Percentiles rank a stretch among this genome's conserved stretches.
These are phyloP conservation scores for Acridotheres tristis DNA, from an alignment of 2,797 vertebrate species.

Conservation along the genomic window DNA sequence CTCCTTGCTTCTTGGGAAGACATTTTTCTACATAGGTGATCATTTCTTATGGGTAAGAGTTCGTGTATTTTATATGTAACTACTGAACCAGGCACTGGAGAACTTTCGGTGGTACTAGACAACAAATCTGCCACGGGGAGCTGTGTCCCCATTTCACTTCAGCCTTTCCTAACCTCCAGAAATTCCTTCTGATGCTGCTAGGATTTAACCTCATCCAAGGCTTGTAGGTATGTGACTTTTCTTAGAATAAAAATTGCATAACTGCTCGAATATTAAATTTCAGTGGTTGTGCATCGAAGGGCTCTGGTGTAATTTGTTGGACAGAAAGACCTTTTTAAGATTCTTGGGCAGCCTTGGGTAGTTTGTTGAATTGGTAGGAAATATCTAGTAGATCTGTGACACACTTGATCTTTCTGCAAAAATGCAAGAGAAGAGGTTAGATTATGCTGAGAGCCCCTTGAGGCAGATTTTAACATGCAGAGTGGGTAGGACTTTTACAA, in stretches of 20 bases:
- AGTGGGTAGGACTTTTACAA: background rate
- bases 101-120: background rate
- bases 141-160: background rate
- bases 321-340: background rate
- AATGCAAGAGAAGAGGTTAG: background rate
- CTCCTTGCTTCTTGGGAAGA: background rate
- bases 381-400: background rate
- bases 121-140: background rate
- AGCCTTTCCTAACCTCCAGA: background rate
- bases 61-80: background rate
- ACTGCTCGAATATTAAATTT: background rate
- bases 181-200: background rate
- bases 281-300: background rate
- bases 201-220: background rate
- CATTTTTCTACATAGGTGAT: background rate
- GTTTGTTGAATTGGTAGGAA: constrained; percentile 15
- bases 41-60: background rate
- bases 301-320: background rate
- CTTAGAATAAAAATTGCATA: background rate
- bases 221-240: background rate
- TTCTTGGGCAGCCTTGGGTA: background rate
- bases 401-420: background rate
- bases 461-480: background rate
- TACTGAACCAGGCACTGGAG: background rate
- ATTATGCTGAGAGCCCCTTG: background rate